Evolutionary conservation across 1,140 invertebrate genomes (phyloP).

Genomic region (Drosophila littoralis): DNA sequence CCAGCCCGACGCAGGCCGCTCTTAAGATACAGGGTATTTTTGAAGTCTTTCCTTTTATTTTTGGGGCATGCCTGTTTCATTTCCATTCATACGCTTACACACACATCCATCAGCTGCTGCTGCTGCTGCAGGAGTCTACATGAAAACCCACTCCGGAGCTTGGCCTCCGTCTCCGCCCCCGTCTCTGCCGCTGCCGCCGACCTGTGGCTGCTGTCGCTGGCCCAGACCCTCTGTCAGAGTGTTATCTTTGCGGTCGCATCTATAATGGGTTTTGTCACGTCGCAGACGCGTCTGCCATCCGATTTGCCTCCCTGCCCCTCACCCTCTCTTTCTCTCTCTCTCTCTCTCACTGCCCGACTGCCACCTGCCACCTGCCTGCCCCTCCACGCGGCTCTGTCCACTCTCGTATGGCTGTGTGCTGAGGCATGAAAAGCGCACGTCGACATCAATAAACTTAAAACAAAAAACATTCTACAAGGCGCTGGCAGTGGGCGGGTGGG

Average conservation of each 20-base stretch:
- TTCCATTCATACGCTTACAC: slow-evolving; percentile 28
- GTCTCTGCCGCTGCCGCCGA: neutral
- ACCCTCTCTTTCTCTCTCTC: neutral
- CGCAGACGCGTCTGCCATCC: slow-evolving; percentile 69
- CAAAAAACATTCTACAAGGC: slow-evolving; percentile 43
- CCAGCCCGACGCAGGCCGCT: too few relatives aligned
- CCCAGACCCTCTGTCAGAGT: slow-evolving; percentile 36
- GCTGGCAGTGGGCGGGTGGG: neutral
- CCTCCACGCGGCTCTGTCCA: neutral
- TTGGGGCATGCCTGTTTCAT: slow-evolving; percentile 7
- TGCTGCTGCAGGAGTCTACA: neutral
- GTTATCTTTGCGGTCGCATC: slow-evolving; percentile 81
- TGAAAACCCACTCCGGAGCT: neutral
- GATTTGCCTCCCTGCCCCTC: neutral
- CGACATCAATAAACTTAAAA: slow-evolving; percentile 78
- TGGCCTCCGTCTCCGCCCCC: neutral
- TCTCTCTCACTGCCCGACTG: neutral
- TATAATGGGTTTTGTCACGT: slow-evolving; percentile 83
- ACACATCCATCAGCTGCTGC: slow-evolving; percentile 25
- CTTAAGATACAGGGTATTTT: neutral
- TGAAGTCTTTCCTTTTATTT: slow-evolving; percentile 5
- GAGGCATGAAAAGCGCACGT: slow-evolving; percentile 74
- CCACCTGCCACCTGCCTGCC: neutral
- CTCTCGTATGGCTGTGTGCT: slow-evolving; percentile 35
- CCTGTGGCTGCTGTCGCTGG: slow-evolving; percentile 7